A percentile compares a stretch with the other conserved stretches of the same genome.
phyloP scores from a whole-genome alignment of 2,888 invertebrate genomes.

The Salticus scenicus region DNA sequence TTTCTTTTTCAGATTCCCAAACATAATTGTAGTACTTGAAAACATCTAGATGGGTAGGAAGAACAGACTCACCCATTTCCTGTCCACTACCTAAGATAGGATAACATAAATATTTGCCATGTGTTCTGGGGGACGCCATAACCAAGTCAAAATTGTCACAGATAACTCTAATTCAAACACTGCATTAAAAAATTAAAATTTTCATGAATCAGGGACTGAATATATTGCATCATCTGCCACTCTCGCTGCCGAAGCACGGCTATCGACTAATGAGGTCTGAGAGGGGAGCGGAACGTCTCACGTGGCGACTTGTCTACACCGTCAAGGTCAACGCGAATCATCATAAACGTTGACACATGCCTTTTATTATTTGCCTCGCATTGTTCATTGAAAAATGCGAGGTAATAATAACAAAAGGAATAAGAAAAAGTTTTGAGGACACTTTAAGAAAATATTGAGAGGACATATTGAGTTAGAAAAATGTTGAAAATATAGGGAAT shows the following conservation, averaged over 20 bases:
- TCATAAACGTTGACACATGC: slow-evolving; percentile 1
- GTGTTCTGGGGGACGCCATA: slow-evolving; percentile 10
- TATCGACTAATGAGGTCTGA: not conserved
- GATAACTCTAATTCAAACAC: not conserved
- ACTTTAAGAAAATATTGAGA: not conserved
- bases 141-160: slow-evolving; percentile 1
- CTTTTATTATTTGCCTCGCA: not conserved
- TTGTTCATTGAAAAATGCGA: not conserved
- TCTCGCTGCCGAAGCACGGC: not conserved
- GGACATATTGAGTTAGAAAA: slow-evolving; percentile 4
- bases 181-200: slow-evolving; percentile 1
- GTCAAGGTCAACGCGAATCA: slow-evolving; percentile 5
- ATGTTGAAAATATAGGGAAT: not conserved
- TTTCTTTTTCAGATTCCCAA: slow-evolving; percentile 11
- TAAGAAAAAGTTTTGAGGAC: too few relatives aligned
- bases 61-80: not conserved
- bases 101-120: not conserved
- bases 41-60: slow-evolving; percentile 7
- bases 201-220: not conserved
- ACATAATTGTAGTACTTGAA: slow-evolving; percentile 13
- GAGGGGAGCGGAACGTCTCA: not conserved
- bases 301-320: not conserved
- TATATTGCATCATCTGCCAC: not conserved
- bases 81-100: not conserved
- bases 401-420: not conserved